Evolutionary conservation across 2,888 invertebrate species (phyloP).

Genomic region (Chouioia cunea): DNA sequence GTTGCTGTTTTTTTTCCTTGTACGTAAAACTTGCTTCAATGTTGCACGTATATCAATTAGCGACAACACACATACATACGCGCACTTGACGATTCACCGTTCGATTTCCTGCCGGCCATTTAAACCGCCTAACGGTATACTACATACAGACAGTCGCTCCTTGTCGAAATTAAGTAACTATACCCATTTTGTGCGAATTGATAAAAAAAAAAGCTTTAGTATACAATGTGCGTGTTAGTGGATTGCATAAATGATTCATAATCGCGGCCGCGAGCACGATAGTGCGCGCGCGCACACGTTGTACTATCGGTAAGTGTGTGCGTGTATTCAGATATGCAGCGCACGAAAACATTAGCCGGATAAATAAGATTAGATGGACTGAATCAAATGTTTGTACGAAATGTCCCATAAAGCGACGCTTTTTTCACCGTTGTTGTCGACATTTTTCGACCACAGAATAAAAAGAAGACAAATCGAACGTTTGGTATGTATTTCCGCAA

Average conservation of each 20-base stretch:
- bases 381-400: neutral
- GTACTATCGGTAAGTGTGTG: slow-evolving; percentile 11
- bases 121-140: neutral
- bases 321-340: slow-evolving; percentile 29
- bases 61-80: neutral
- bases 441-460: too few species aligned
- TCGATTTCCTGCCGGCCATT: slow-evolving; percentile 19
- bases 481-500: too few species aligned
- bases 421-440: neutral
- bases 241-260: slow-evolving; percentile 45
- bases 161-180: neutral
- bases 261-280: slow-evolving; percentile 1
- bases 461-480: too few species aligned
- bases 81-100: slow-evolving; percentile 8
- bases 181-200: slow-evolving; percentile 9
- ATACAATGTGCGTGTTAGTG: slow-evolving; percentile 14
- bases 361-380: slow-evolving; percentile 16
- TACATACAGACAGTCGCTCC: too few species aligned
- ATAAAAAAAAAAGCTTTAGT: slow-evolving; percentile 10
- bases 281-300: neutral
- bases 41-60: slow-evolving; percentile 19
- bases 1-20: neutral
- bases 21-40: neutral
- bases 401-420: neutral
- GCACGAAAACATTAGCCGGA: neutral